Percentiles rank a stretch among this genome's conserved stretches.
Evolutionary conservation across 64 coral and sea anemone genomes (phyloP).

Genomic region (Montipora capricornis): DNA sequence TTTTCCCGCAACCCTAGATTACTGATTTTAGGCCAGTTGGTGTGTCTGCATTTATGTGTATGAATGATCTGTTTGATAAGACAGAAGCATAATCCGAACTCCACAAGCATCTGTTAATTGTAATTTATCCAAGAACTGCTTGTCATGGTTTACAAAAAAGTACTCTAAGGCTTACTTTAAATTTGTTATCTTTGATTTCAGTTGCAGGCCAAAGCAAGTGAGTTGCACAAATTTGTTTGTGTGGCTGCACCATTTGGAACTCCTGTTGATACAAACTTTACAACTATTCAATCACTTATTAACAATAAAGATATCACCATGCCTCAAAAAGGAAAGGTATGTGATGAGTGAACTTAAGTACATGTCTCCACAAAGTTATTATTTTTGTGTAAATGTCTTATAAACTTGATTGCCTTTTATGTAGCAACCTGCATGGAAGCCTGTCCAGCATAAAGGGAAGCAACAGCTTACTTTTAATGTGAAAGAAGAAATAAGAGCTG

Average conservation of each 20-base stretch:
- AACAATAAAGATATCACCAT: conserved; percentile 42
- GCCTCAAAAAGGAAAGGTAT: conserved; percentile 66
- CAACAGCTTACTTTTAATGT: conserved; percentile 81
- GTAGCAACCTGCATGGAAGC: conserved; percentile 92
- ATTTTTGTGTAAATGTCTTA: background rate
- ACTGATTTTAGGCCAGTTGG: no score
- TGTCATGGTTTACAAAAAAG: no score
- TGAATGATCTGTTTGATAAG: no score
- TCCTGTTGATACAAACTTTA: conserved; percentile 72
- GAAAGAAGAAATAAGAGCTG: conserved; percentile 87
- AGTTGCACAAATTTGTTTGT: conserved; percentile 61
- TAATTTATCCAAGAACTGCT: no score
- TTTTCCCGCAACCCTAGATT: no score
- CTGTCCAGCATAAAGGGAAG: conserved; percentile 83
- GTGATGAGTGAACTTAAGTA: background rate
- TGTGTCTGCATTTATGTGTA: no score
- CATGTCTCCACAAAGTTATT: background rate
- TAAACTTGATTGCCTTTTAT: background rate
- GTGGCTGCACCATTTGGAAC: conserved; percentile 75
- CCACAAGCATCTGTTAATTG: no score
- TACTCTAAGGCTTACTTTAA: no score
- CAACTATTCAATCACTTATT: conserved; percentile 60
- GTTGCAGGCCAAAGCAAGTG: conserved; percentile 62
- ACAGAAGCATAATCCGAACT: no score
- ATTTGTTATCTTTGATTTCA: background rate